Percentiles rank a stretch among this genome's conserved stretches.
phyloP scores from a whole-genome alignment of 35 echinoderm and acorn worm genomes.

The Heliocidaris erythrogramma region DNA sequence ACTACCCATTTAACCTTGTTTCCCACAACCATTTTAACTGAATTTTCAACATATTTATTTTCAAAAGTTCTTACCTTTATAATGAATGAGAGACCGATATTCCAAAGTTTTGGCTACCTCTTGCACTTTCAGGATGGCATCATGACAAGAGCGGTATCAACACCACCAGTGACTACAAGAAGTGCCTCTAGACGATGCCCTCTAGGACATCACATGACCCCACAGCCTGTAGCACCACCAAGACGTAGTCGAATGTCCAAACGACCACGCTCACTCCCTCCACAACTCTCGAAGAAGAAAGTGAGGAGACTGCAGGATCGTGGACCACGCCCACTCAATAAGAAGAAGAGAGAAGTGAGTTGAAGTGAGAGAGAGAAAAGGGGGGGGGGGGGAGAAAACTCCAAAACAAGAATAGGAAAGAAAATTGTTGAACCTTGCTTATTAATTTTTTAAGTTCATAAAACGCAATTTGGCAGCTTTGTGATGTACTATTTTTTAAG shows the following conservation, averaged over 20 bases:
- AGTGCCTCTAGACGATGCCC: not conserved
- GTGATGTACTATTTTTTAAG: no score
- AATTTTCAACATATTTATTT: no score
- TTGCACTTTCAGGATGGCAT: not conserved
- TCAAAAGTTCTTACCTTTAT: no score
- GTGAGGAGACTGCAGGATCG: not conserved
- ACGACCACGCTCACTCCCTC: constrained; percentile 11
- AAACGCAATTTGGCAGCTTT: no score
- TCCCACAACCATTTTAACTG: no score
- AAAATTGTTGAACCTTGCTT: no score
- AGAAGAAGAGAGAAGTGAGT: not conserved
- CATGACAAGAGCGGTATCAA: not conserved
- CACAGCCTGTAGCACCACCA: constrained; percentile 6
- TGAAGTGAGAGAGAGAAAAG: not conserved
- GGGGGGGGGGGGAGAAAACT: no score
- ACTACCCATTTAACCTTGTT: no score
- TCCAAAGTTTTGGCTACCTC: not conserved
- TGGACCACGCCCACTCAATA: constrained; percentile 16
- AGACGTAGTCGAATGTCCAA: not conserved
- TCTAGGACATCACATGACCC: not conserved
- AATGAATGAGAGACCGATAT: not conserved
- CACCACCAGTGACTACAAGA: not conserved
- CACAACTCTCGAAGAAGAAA: constrained; percentile 39
- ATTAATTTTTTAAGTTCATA: no score
- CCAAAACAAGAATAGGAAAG: no score